Base-by-base conservation (phyloP, 2,113 vertebrate genomes). In the Morone saxatilis region DNA sequence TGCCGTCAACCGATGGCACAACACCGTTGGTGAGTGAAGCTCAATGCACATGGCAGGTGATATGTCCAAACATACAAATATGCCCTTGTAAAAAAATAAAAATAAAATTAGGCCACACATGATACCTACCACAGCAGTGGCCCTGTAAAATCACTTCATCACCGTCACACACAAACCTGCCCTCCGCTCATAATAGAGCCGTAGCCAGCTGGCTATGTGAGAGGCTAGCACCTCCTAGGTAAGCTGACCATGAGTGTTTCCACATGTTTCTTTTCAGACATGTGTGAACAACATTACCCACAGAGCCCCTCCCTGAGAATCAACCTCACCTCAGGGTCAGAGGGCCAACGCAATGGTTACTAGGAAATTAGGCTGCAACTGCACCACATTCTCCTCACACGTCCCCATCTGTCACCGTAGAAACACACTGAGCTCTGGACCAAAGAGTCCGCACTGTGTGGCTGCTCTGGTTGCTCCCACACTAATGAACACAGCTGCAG, bases 1-100 rank as follows among this genome's bases (percentile, higher is more conserved):
- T 76, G 98, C 98, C 0, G 97, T 99, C 90, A 99, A 99, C 94
- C 96, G 97, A 78, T 99, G 98, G 98, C 97, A 98, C 94, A 99
- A 99, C 95, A 99, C 97, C 11, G 97, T 99, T 50, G 98, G 98
- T 99, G 94, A 73, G 97, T 96, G 68, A 63, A 43, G 62, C 75
- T 43, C 25, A 40, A 7, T 51, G 41, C 77, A 76, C 57, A 36
- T 5, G 41, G 72, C 10, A 38, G 59, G 68, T 69, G 43, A 76
- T 71, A 16, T 43, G 57, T 68, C 82, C 63, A 77, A 54, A 59
- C 50, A 71, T 13, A 70, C 68, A 63, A 51, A 71, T 12, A 38
- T 41, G 59, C 20, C 38, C 72, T 71, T 25, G 20, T 48, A 20
- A 60, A 50, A 69, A 59, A 61, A n/a, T n/a, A 57, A 51, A 67